Conservation (phyloP, 1,140 invertebrate species). For the Thaumatotibia leucotreta region DNA sequence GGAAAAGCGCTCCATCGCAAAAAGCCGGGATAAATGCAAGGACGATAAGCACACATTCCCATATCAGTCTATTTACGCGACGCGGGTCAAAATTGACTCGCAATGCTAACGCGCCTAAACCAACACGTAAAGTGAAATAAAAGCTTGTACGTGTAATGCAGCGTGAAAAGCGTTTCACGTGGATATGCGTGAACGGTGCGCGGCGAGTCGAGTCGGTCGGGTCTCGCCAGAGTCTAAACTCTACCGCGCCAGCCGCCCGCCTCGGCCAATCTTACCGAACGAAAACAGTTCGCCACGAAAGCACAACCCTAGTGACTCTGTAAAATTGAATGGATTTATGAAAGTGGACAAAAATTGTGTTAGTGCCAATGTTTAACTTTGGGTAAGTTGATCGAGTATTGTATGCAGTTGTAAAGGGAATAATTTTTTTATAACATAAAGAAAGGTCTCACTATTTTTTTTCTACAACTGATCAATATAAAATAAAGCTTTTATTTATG, state of each 20-base stretch:
- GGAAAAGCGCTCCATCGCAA: no score
- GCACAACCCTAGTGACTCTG: background rate
- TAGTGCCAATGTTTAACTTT: background rate
- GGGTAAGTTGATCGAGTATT: no score
- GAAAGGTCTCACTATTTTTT: no score
- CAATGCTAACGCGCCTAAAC: no score
- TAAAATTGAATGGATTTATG: background rate
- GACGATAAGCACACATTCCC: no score
- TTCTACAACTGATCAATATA: no score
- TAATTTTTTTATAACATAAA: no score
- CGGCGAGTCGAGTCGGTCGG: background rate
- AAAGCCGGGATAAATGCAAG: no score
- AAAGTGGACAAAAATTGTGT: background rate
- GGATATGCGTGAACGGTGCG: background rate
- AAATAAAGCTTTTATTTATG: no score
- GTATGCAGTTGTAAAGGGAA: no score
- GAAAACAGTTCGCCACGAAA: background rate
- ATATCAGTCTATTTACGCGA: no score
- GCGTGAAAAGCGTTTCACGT: background rate
- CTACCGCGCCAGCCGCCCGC: background rate
- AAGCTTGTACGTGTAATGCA: background rate
- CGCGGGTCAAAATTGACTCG: no score
- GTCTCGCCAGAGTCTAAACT: background rate
- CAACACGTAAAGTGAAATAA: background rate
- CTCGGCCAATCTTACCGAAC: background rate